A percentile compares a stretch with the other conserved stretches of the same genome.
These are phyloP conservation scores for Petrolisthes cinctipes DNA, from an alignment of 2,888 invertebrate genomes.

Conservation along the genomic window DNA sequence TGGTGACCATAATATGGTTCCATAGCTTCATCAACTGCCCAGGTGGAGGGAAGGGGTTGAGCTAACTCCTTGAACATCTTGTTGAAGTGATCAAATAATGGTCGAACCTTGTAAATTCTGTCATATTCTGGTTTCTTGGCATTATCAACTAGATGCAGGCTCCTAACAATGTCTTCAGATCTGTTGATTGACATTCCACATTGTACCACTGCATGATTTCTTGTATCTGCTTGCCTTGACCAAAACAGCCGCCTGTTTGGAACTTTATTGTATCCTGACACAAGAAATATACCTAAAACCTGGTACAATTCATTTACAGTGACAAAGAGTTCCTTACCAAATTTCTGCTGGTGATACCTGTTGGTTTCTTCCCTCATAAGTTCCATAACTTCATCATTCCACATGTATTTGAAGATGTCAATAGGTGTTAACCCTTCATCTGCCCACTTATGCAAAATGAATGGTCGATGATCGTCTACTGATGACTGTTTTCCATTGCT, in stretches of 20 bases:
- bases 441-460: no score
- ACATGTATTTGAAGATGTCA: slow-evolving; percentile 15
- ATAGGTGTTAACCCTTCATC: slow-evolving; percentile 10
- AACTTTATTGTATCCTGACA: slow-evolving; percentile 32
- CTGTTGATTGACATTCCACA: slow-evolving; percentile 26
- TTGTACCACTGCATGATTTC: slow-evolving; percentile 9
- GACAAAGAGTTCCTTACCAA: slow-evolving; percentile 2
- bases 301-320: slow-evolving; percentile 1
- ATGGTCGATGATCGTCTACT: not conserved
- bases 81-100: not conserved
- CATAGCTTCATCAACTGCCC: not conserved
- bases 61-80: not conserved
- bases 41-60: not conserved
- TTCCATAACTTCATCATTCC: slow-evolving; percentile 19
- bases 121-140: no score
- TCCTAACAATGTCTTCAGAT: no score
- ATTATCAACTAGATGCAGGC: no score
- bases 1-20: no score
- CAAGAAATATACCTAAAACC: slow-evolving; percentile 27
- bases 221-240: slow-evolving; percentile 20
- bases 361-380: not conserved
- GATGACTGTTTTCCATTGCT: not conserved
- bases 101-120: not conserved
- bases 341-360: slow-evolving; percentile 3
- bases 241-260: slow-evolving; percentile 24